Conservation (phyloP, 2,797 vertebrate genomes). For the Anableps anableps region DNA sequence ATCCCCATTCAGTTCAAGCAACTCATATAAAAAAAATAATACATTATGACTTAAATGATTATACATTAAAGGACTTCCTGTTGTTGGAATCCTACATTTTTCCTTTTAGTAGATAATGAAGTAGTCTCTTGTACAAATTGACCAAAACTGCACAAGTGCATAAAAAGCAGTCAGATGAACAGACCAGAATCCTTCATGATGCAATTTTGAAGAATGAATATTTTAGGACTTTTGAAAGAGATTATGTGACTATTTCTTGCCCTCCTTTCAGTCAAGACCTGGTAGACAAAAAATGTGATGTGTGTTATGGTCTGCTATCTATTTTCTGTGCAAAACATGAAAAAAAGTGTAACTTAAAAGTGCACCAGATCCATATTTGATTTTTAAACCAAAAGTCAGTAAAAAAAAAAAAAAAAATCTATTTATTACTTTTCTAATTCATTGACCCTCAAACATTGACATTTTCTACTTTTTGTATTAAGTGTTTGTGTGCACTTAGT, state of each 20-base stretch:
- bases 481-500: conserved; percentile 25
- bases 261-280: neutral
- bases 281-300: neutral
- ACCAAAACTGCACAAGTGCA: neutral
- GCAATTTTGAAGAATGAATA: neutral
- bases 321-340: neutral
- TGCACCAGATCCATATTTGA: neutral
- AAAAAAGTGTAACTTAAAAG: neutral
- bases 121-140: neutral
- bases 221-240: neutral
- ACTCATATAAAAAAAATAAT: neutral
- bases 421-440: neutral
- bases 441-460: conserved; percentile 20
- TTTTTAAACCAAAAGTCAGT: neutral
- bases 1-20: neutral
- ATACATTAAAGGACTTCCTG: neutral
- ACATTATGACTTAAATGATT: neutral
- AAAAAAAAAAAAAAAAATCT: too few species aligned
- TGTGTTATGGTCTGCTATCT: neutral
- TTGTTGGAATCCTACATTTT: too few species aligned
- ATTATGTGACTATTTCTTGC: neutral
- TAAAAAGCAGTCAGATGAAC: too few species aligned
- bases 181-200: neutral
- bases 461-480: conserved; percentile 11
- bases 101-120: neutral